Evolutionary conservation across 2,113 vertebrate species (phyloP).

Genomic region (Seriola quinqueradiata): DNA sequence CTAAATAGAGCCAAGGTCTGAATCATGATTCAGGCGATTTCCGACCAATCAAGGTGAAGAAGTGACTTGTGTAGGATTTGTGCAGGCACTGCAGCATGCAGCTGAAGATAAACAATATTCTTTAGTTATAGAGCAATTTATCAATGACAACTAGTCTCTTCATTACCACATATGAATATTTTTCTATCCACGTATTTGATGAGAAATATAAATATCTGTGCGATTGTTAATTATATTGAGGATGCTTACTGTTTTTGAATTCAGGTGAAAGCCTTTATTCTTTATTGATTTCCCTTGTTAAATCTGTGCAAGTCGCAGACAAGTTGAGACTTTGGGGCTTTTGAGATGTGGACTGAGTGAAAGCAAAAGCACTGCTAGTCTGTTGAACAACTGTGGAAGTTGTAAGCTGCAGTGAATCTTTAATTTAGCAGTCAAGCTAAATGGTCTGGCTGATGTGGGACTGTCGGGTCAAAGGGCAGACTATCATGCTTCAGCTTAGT

Average conservation of each 20-base stretch:
- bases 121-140: not conserved
- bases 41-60: slow-evolving; percentile 17
- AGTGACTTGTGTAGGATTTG: not conserved
- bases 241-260: slow-evolving; percentile 1
- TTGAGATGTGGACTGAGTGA: slow-evolving; percentile 4
- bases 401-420: slow-evolving; percentile 10
- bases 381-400: slow-evolving; percentile 8
- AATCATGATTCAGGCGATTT: slow-evolving; percentile 31
- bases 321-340: not conserved
- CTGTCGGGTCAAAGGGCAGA: slow-evolving; percentile 39
- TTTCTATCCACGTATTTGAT: not conserved
- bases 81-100: not conserved
- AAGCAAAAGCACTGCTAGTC: slow-evolving; percentile 11
- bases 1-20: slow-evolving; percentile 18
- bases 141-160: not conserved
- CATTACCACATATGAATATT: not conserved
- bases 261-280: slow-evolving; percentile 9
- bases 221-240: not conserved
- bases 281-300: slow-evolving; percentile 24
- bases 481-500: not conserved
- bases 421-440: slow-evolving; percentile 20
- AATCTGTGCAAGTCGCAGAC: slow-evolving; percentile 17
- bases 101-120: not conserved
- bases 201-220: not conserved
- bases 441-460: slow-evolving; percentile 26